phyloP scores from a whole-genome alignment of 2,113 vertebrate species.

The Clarias gariepinus region DNA sequence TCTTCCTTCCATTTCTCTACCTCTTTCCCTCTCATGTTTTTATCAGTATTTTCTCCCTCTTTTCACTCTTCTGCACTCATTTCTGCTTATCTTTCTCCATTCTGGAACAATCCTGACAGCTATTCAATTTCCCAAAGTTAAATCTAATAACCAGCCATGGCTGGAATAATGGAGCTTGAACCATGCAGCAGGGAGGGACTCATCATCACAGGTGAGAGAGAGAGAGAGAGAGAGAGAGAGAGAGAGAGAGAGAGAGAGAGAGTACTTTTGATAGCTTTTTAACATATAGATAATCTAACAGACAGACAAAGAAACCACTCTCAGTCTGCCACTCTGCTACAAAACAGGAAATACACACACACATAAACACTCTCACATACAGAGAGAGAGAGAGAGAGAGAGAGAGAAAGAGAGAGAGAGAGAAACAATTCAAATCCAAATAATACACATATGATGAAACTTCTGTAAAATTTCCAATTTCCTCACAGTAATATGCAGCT shows the following conservation, averaged over 20 bases:
- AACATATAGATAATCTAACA: not conserved
- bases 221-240: slow-evolving; percentile 12
- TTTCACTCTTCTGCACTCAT: not conserved
- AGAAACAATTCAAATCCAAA: not conserved
- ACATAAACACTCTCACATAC: not conserved
- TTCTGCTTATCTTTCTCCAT: slow-evolving; percentile 39
- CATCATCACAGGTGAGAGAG: slow-evolving; percentile 19
- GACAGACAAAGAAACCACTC: not conserved
- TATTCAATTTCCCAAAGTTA: slow-evolving; percentile 52
- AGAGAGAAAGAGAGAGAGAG: too few relatives aligned
- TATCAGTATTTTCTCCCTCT: not conserved
- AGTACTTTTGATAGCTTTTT: not conserved
- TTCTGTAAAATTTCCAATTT: not conserved
- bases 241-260: slow-evolving; percentile 24
- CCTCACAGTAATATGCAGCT: not conserved
- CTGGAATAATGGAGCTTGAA: slow-evolving; percentile 41
- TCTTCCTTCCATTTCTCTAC: not conserved
- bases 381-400: too few relatives aligned
- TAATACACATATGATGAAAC: not conserved
- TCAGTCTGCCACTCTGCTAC: slow-evolving; percentile 48
- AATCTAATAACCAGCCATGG: slow-evolving; percentile 46
- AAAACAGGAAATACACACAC: slow-evolving; percentile 23
- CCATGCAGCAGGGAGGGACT: slow-evolving; percentile 40
- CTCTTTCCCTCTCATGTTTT: not conserved
- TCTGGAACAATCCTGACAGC: slow-evolving; percentile 48